Base-by-base conservation (phyloP, 2,113 vertebrate genomes). In the Caracal caracal region DNA sequence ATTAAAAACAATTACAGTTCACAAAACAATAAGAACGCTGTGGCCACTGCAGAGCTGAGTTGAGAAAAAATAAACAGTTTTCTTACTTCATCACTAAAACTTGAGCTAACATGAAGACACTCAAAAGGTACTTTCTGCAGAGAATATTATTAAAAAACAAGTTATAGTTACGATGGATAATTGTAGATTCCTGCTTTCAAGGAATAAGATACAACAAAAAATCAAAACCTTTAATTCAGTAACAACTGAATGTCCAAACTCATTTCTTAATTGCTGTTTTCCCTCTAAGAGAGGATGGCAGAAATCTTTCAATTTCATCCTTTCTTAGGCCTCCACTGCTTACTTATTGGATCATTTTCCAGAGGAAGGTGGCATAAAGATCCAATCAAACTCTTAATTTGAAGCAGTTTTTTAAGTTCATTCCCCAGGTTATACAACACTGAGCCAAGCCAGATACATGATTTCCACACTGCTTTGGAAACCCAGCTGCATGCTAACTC, bases 1-100 rank as follows among this genome's bases (percentile, higher is more conserved):
- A 95, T 95, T 96, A 80, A 94, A 89, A 96, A 90, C 33, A 95
- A 95, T 93, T 81, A 95, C 15, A 96, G 83, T 92, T 94, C 47
- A 78, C 63, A 63, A 85, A 88, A 95, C 76, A 92, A 5, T 70
- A 95, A 94, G 80, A 92, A 81, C 37, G 86, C 16, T 56, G 59
- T 78, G 76, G 92, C 37, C 51, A 84, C 37, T 43, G 6, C 20
- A 82, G 51, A 93, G 26, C 16, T 95, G 49, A 9, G 28, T 65
- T 90, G 51, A 51, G 20, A 84, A 76, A 47, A 68, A 94, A 43
- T 43, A 56, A 90, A 17, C 47, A 90, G 33, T 80, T 90, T 80
- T 35, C 71, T 82, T 78, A 49, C 30, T 73, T 79, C 73, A 35
- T 95, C 28, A 89, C 10, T 78, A 93, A 88, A 95, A 97, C 51